Percentiles rank a stretch among this genome's conserved stretches.
phyloP scores from a whole-genome alignment of 2,888 invertebrate genomes.

The Nasonovia ribisnigri region DNA sequence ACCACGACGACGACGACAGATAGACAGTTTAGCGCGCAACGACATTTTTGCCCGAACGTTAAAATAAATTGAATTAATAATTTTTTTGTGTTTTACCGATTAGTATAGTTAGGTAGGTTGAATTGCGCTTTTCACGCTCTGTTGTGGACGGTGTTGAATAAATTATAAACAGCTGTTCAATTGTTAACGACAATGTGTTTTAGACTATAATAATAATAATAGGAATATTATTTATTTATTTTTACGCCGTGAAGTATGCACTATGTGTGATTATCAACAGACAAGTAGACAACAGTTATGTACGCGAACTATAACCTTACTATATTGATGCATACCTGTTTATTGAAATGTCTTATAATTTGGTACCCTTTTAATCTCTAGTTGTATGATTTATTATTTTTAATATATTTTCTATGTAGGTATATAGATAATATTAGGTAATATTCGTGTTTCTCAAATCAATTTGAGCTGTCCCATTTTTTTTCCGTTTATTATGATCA shows the following conservation, averaged over 20 bases:
- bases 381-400: not conserved
- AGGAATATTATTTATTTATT: not conserved
- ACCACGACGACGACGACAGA: no score
- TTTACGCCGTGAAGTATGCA: not conserved
- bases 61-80: not conserved
- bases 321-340: not conserved
- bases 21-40: not conserved
- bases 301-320: not conserved
- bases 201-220: not conserved
- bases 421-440: conserved; percentile 14
- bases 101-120: not conserved
- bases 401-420: not conserved
- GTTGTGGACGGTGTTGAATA: conserved; percentile 5
- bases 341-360: not conserved
- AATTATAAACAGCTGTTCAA: conserved; percentile 59
- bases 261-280: not conserved
- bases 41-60: not conserved
- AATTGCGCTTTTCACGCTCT: not conserved
- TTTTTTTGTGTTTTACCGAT: conserved; percentile 10
- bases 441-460: not conserved
- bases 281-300: not conserved
- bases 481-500: no score
- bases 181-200: conserved; percentile 31
- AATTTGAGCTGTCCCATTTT: no score
- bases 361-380: not conserved